Evolutionary conservation across 2,888 invertebrate species (phyloP).

Genomic region (Crioceris asparagi): DNA sequence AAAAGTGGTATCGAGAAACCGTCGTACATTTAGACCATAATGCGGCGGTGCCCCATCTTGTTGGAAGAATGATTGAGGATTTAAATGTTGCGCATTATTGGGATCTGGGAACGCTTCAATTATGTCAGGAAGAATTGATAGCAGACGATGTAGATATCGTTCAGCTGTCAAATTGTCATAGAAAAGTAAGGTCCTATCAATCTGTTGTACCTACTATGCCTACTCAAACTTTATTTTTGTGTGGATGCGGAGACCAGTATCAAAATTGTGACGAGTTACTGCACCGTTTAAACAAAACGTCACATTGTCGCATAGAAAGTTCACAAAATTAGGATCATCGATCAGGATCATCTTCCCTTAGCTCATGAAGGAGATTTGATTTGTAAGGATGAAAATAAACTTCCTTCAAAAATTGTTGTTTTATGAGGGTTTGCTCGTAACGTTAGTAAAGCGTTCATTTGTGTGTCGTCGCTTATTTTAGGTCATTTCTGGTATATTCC

Average conservation of each 20-base stretch:
- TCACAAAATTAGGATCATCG: too few species aligned
- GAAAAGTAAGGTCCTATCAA: not conserved
- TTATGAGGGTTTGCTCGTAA: not conserved
- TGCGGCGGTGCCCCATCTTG: too few species aligned
- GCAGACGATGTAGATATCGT: not conserved
- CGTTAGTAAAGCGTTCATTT: not conserved
- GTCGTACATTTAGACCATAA: too few species aligned
- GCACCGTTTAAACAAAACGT: not conserved
- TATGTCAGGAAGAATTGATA: too few species aligned
- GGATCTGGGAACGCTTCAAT: too few species aligned
- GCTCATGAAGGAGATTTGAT: not conserved
- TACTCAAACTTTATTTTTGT: not conserved
- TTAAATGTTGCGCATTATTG: not conserved
- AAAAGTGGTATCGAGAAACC: too few species aligned
- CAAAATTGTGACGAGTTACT: not conserved
- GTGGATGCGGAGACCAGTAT: not conserved
- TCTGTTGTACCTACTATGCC: not conserved
- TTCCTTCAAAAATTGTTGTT: not conserved
- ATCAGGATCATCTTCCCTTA: too few species aligned
- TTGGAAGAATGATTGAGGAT: not conserved
- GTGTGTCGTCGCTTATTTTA: too few species aligned
- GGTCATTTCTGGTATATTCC: not conserved
- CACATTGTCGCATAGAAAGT: not conserved
- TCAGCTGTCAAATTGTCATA: not conserved
- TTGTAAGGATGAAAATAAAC: not conserved